Evolutionary conservation across 2,888 invertebrate genomes (phyloP), one percentile per base, ranked within the genome.

Genomic region (Trichogramma evanescens): DNA sequence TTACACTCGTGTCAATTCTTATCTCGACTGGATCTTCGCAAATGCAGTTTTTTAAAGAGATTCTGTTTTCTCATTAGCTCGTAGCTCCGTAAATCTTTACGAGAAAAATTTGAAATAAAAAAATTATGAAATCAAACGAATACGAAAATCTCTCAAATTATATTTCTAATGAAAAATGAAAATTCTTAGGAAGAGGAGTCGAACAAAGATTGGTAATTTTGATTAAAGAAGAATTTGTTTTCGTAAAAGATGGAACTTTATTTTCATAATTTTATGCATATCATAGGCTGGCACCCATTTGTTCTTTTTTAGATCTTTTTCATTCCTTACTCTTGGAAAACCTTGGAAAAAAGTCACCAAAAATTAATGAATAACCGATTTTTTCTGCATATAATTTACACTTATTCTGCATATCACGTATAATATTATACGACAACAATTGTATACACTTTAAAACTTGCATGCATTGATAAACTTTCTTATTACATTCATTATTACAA

Each of bases 1-100:
- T 42, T 93, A 93, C 74, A 87, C 89, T 0, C 81, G 87, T 44
- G 89, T 93, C 39, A 85, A 83, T 66, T 82, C 83, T 66, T 89
- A 85, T 74, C 78, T 89, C 40, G 82, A 83, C 43, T 90, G 90
- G 90, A 89, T 90, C 67, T 81, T 82, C 10, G 77, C 79, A 38
- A 84, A 84, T 62, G 78, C 82, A 0, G 71, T 78, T 6, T 82
- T 83, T 69, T 83, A 74, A 73, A 43, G n/a, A 9, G 26, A 26
- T 26, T 26, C 26, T 26, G 26, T 26, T 26, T 26, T 26, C 3
- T 26, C 26, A 26, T 26, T 26, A 26, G 26, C 26, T 26, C 26
- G 26, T 26, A 26, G 26, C 26, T 26, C 26, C 26, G 3, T 26
- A 26, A 26, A 26, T 26, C 26, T 26, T 26, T n/a, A 39, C 38